A percentile compares a stretch with the other conserved stretches of the same genome.
phyloP scores from a whole-genome alignment of 1,140 invertebrate genomes.

The Drosophila seguyi region DNA sequence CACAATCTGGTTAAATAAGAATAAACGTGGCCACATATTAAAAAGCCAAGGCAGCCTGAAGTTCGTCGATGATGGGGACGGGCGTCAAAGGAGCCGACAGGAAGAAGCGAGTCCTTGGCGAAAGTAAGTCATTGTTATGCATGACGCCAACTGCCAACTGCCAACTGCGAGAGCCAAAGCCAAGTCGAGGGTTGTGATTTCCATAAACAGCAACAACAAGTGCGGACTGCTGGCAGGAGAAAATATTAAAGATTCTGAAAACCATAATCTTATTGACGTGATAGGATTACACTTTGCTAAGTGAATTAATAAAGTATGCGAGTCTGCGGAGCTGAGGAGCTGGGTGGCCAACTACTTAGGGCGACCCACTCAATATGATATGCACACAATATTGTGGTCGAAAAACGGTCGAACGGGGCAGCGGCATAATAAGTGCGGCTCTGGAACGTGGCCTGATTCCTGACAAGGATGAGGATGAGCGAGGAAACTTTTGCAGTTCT shows the following conservation, averaged over 20 bases:
- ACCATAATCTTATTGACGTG: conserved; percentile 85
- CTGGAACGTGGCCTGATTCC: conserved; percentile 69
- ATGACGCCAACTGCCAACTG: conserved; percentile 73
- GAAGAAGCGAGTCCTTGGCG: conserved; percentile 18
- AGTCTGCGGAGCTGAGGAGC: conserved; percentile 2
- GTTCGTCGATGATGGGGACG: conserved; percentile 13
- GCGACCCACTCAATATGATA: conserved; percentile 74
- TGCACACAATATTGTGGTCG: conserved; percentile 78
- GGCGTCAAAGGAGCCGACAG: conserved; percentile 1
- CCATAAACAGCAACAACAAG: conserved; percentile 76
- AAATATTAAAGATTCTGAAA: conserved; percentile 83
- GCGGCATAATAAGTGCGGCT: conserved; percentile 12
- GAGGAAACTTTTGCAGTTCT: conserved; percentile 58
- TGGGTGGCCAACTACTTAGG: conserved; percentile 68
- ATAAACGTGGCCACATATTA: conserved; percentile 73
- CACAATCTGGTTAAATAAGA: conserved; percentile 58
- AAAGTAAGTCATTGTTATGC: conserved; percentile 80
- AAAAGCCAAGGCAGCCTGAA: conserved; percentile 46
- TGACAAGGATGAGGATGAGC: conserved; percentile 70
- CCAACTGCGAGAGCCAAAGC: conserved; percentile 61
- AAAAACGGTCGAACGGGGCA: conserved; percentile 42
- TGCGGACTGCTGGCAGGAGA: conserved; percentile 39
- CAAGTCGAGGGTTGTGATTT: conserved; percentile 67
- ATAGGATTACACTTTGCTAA: conserved; percentile 85
- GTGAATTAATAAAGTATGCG: conserved; percentile 83